Evolutionary conservation across 2,888 invertebrate genomes (phyloP), one percentile per base, ranked within the genome.

Genomic region (Cephalotes varians): DNA sequence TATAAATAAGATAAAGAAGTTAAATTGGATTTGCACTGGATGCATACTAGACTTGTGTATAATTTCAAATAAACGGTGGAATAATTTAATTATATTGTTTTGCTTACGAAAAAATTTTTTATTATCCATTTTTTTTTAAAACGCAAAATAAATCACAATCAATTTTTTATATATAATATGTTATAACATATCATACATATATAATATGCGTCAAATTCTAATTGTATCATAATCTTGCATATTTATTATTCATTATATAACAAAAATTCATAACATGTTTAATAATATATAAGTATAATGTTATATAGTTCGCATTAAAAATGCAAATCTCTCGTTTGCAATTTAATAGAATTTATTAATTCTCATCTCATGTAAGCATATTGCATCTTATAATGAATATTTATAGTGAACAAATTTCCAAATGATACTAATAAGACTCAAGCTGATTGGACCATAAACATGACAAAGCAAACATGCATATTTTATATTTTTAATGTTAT

Each of bases 11-110:
- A 31, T 47, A 34, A 77, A 9, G 25, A 69, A 56, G 56, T 56
- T 56, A 56, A 77, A 69, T 44, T 44, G 25, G 31, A 69, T 69
- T 69, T 77, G 25, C 15, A 56, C 12, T 34, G 31, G 3, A 44
- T 6, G 28, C 12, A 40, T 25, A 65, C 9, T 12, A 31, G 18
- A 56, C 15, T 40, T 5, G 15, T 4, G 7, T 67, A 31, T 56
- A 69, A 67, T 54, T 44, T 31, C 4, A 9, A 44, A 67, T 21
- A 54, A 67, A 56, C 21, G 3, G 1, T 31, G 21, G 10, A 44
- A 31, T 21, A 67, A 21, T 54, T 67, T 18, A 56, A 49, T 56
- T 12, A 67, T n/a, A 21, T 69, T 51, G 28, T 18, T n/a, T 9
- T 1, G 21, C 28, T 69, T 28, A 54, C 31, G 28, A 15, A 15